phyloP scores from a whole-genome alignment of 2,113 vertebrate species.

The Boulengeromyrus knoepffleri region DNA sequence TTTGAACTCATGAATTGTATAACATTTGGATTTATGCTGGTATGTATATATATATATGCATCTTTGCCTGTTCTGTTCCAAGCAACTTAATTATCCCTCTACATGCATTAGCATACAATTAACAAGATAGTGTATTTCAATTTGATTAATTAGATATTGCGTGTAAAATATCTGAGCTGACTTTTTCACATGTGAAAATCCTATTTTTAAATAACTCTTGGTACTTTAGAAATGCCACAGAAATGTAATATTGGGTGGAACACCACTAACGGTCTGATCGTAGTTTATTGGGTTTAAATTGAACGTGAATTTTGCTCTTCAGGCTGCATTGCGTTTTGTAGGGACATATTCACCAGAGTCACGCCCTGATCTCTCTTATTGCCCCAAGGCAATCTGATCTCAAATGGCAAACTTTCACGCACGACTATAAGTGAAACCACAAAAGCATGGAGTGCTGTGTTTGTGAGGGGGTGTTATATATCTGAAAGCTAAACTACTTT shows the following conservation, averaged over 20 bases:
- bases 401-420: background rate
- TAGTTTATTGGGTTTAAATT: background rate
- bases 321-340: background rate
- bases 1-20: background rate
- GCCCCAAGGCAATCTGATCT: background rate
- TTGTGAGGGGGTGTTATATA: background rate
- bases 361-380: background rate
- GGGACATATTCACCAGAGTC: background rate
- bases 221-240: background rate
- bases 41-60: background rate
- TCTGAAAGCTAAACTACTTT: background rate
- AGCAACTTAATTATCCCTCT: background rate
- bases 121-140: background rate
- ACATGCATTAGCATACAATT: background rate
- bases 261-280: background rate
- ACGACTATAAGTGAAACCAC: background rate
- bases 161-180: background rate
- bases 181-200: background rate
- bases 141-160: background rate
- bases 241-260: background rate
- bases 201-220: background rate
- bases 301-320: background rate
- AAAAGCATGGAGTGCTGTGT: background rate
- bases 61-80: background rate
- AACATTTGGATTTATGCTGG: background rate